Evolutionary conservation across 2,113 vertebrate genomes (phyloP).

Genomic region (Poeciliopsis retropinna): DNA sequence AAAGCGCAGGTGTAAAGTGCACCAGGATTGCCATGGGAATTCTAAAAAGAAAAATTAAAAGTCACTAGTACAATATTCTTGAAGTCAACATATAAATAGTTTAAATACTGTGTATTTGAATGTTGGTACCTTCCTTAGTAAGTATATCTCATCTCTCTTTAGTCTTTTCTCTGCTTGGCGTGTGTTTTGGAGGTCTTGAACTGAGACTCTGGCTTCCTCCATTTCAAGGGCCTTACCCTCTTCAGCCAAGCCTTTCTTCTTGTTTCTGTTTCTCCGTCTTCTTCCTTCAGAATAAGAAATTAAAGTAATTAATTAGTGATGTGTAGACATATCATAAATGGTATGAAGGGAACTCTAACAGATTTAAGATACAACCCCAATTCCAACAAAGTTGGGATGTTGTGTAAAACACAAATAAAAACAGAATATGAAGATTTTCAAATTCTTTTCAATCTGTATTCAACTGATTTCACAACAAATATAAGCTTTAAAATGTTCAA

Average conservation of each 20-base stretch:
- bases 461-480: too few species aligned
- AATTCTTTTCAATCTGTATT: too few species aligned
- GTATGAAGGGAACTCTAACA: neutral
- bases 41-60: constrained; percentile 72
- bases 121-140: constrained; percentile 84
- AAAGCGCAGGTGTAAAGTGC: constrained; percentile 86
- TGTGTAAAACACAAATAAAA: too few species aligned
- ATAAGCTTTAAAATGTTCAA: too few species aligned
- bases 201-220: constrained; percentile 82
- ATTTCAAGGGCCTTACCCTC: constrained; percentile 78
- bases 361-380: neutral
- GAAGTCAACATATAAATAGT: neutral
- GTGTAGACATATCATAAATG: neutral
- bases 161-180: constrained; percentile 85
- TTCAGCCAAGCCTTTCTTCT: constrained; percentile 78
- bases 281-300: constrained; percentile 59
- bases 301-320: neutral
- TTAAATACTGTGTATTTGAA: constrained; percentile 1
- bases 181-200: constrained; percentile 81
- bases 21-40: constrained; percentile 81
- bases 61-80: neutral
- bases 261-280: constrained; percentile 79
- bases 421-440: too few species aligned
- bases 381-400: too few species aligned
- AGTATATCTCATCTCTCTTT: constrained; percentile 83